Percentiles rank a stretch among this genome's conserved stretches.
Evolutionary conservation across 2,113 vertebrate species (phyloP).

Genomic region (Odontesthes bonariensis): DNA sequence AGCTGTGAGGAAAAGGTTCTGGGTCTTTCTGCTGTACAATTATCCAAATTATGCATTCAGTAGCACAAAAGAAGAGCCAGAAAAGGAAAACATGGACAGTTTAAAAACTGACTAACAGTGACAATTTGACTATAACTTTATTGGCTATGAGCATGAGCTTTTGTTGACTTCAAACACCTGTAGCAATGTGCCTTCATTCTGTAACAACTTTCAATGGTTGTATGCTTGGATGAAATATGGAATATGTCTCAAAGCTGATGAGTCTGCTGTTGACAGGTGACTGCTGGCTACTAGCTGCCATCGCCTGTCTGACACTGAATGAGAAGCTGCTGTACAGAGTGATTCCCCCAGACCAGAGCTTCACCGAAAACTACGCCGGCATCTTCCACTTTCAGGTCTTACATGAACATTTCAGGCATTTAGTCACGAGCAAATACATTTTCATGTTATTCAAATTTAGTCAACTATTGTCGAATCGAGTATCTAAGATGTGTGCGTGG

Average conservation of each 20-base stretch:
- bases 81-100: background rate
- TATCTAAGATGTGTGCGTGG: too few species aligned
- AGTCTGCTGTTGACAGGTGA: slow-evolving; percentile 85
- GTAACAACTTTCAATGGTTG: background rate
- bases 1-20: too few species aligned
- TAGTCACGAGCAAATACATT: background rate
- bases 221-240: slow-evolving; percentile 10
- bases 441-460: too few species aligned
- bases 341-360: slow-evolving; percentile 93
- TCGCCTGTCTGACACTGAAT: slow-evolving; percentile 94
- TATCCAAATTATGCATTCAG: too few species aligned
- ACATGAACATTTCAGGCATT: background rate
- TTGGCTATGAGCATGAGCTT: background rate
- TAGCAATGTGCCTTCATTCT: slow-evolving; percentile 1
- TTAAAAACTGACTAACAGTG: too few species aligned
- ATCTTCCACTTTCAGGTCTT: slow-evolving; percentile 98
- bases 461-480: too few species aligned
- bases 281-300: slow-evolving; percentile 98
- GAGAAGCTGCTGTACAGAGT: slow-evolving; percentile 93
- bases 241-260: slow-evolving; percentile 21
- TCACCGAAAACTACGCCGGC: slow-evolving; percentile 94
- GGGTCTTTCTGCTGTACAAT: too few species aligned
- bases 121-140: too few species aligned
- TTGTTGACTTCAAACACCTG: background rate
- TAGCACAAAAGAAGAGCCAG: too few species aligned